phyloP scores from a whole-genome alignment of 2,888 invertebrate genomes.

The Netelia fuscicornis region DNA sequence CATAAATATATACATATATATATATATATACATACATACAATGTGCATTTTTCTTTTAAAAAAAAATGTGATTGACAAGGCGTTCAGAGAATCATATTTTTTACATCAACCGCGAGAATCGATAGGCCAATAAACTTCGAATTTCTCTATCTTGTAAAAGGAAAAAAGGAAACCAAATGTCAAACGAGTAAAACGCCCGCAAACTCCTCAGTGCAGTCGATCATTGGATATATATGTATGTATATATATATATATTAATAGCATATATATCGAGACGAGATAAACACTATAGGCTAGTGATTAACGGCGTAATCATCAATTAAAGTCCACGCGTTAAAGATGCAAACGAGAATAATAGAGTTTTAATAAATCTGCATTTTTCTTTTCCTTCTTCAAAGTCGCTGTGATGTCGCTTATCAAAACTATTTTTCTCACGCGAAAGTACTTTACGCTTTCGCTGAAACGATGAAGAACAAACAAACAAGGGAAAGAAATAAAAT shows the following conservation, averaged over 20 bases:
- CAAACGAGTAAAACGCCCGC: slow-evolving; percentile 43
- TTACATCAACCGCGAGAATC: slow-evolving; percentile 37
- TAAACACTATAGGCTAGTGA: slow-evolving; percentile 59
- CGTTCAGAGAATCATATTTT: slow-evolving; percentile 53
- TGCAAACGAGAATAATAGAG: slow-evolving; percentile 72
- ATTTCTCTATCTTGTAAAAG: slow-evolving; percentile 28
- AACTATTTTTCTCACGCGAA: slow-evolving; percentile 78
- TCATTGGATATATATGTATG: slow-evolving; percentile 20
- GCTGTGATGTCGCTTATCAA: slow-evolving; percentile 79
- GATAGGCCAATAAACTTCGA: slow-evolving; percentile 43
- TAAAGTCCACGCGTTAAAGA: slow-evolving; percentile 63
- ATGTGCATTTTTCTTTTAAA: slow-evolving; percentile 42
- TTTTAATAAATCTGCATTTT: slow-evolving; percentile 79
- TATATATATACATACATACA: slow-evolving; percentile 20
- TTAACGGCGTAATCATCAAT: slow-evolving; percentile 59
- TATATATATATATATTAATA: slow-evolving; percentile 47
- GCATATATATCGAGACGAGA: slow-evolving; percentile 51
- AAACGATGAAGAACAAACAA: slow-evolving; percentile 51
- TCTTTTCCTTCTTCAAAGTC: slow-evolving; percentile 68
- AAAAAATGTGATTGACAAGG: slow-evolving; percentile 44
- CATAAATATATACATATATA: background rate
- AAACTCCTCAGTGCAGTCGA: slow-evolving; percentile 41
- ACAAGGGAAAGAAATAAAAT: slow-evolving; percentile 40
- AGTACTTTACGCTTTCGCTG: slow-evolving; percentile 68
- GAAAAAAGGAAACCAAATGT: slow-evolving; percentile 45